Evolutionary conservation across 2,888 invertebrate species (phyloP), one percentile per base, ranked within the genome.

Genomic region (Melipona beecheii): DNA sequence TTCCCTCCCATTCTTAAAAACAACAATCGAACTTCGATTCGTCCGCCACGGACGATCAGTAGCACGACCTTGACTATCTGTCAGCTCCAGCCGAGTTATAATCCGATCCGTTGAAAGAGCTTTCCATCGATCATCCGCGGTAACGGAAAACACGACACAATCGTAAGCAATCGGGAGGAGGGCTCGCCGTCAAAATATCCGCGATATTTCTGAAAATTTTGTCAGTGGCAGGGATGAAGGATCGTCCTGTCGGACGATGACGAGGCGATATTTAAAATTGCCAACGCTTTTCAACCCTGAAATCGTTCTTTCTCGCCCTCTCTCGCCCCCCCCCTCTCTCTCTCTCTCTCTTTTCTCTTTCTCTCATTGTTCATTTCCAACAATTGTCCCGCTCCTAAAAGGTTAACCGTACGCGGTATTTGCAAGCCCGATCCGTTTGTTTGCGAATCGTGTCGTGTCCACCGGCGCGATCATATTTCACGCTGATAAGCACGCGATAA

Each of bases 361-460:
- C 1, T 6, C 27, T 43, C 81, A 69, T 81, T 69, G 68, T 73
- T 73, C 81, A 80, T 81, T 80, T 80, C 73, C 62, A 69, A 54
- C 73, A 68, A 81, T 80, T 80, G 81, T 81, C 68, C 62, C 17
- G 66, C 56, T 56, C 43, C 73, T 69, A 73, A 81, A 82, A 81
- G 64, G 74, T 81, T 64, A 81, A 62, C 52, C 66, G 69, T n/a
- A 69, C 74, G 64, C 24, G 27, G 60, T 74, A 54, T 69, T 82
- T 62, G 74, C 50, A n/a, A 49, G 52, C 52, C 24, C n/a, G 43
- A 49, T 73, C 52, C 49, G 77, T 78, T 78, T 73, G 73, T 77
- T 65, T 65, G 73, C 65, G n/a, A 73, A 73, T n/a, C 73, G 73
- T 56, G 73, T 43, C 49, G 72, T 24, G n/a, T 64, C 15, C 24